Evolutionary conservation across 2,797 vertebrate species (phyloP), one percentile per base, ranked within the genome.

Genomic region (Mionectes olivaceus): DNA sequence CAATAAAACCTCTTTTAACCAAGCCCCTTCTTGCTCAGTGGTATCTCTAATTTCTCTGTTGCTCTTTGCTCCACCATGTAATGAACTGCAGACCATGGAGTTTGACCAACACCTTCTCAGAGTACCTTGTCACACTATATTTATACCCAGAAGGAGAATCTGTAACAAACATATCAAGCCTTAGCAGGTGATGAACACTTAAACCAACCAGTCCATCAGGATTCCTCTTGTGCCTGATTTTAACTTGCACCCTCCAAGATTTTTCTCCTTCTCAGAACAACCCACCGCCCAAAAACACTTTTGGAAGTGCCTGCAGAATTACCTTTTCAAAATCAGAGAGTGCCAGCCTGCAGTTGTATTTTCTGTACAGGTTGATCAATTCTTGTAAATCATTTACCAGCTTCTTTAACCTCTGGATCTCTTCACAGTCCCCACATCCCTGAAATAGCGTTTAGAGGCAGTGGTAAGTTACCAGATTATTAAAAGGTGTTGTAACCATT

Each of bases 271-370:
- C 41, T 41, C 41, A 41, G 41, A 41, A 7, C 41, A 41, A 41
- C 41, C 15, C 41, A 41, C 41, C 16, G 14, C 41, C 16, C 41
- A 16, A 41, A 41, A 16, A 15, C 41, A 41, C 8, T 91, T 89
- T 74, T 25, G 7, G 8, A 43, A 59, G 46, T 10, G 18, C 14
- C 32, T 69, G 49, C 67, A 74, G 16, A 11, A 37, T 87, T 95
- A 99, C 99, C 99, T 99, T 99, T 96, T 99, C 99, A 96, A 99
- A 99, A 84, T 99, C 98, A 39, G 98, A 99, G 55, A 99, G 98
- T 10, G 99, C 97, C 90, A 99, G 97, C 46, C 76, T 98, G 97
- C 99, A 99, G 95, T 98, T 99, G 96, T 99, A 99, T 95, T 99
- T 99, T 70, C 89, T 97, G 67, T 99, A 98, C 22, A 99, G 98